A percentile compares a stretch with the other conserved stretches of the same genome.
Conservation (phyloP, 2,113 vertebrate species). For the Dicerorhinus sumatrensis region DNA sequence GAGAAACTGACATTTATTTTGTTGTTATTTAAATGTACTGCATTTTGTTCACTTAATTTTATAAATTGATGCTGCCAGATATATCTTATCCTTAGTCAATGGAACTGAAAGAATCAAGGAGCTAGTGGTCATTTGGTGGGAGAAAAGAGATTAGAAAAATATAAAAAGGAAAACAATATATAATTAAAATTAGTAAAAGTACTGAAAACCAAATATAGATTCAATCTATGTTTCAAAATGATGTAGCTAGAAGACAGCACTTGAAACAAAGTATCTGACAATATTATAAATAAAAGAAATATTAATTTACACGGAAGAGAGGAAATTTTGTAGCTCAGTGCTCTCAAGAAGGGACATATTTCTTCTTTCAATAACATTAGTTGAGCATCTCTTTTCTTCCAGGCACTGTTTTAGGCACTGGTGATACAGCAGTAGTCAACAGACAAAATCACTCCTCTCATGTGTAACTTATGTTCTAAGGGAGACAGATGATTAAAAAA, state of each 20-base stretch:
- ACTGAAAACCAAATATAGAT: not conserved
- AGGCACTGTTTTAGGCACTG: not conserved
- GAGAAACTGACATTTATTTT: not conserved
- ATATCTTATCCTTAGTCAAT: not conserved
- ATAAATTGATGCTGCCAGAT: not conserved
- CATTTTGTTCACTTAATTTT: not conserved
- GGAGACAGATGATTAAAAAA: not conserved
- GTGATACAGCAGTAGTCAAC: fast-evolving
- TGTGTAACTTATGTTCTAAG: not conserved
- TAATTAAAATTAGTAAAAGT: not conserved
- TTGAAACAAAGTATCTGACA: not conserved
- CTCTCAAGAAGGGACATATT: not conserved
- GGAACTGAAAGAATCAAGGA: not conserved
- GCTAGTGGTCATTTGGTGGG: not conserved
- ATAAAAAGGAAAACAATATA: not conserved
- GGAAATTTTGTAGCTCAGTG: not conserved
- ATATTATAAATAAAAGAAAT: not conserved
- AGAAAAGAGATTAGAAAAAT: not conserved
- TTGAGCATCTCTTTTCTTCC: not conserved
- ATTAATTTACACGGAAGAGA: not conserved
- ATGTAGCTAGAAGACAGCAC: not conserved
- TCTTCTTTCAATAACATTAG: not conserved
- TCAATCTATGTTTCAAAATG: conserved; percentile 12
- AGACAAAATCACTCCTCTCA: not conserved
- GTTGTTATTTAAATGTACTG: not conserved